Evolutionary conservation across 2,113 vertebrate species (phyloP), one percentile per base, ranked within the genome.

Genomic region (Capra hircus): DNA sequence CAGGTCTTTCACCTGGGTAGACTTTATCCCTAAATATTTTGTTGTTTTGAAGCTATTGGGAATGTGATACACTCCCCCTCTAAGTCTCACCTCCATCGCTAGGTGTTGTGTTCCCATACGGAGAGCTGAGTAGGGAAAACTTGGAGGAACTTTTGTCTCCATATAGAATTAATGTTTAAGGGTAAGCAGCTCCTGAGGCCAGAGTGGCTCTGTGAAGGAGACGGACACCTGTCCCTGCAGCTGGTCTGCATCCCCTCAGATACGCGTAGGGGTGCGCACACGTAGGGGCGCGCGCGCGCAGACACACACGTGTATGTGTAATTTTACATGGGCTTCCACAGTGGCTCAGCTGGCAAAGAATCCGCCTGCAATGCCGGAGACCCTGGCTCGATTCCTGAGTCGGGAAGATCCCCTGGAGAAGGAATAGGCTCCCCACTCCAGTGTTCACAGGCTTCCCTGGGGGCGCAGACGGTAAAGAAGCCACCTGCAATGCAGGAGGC

Each of bases 271-370:
- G 64, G 43, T 6, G 6, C 43, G 10, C 45, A 23, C 25, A 13
- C 2, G 11, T 13, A 14, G 48, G 48, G 67, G 33, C 2, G 12
- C 6, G 3, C 6, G 3, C 6, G 7, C 21, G 25, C 0, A 45
- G 45, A 12, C n/a, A 40, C 64, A 21, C 4, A 2, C 9, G 33
- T 36, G 9, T 21, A 10, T 23, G 15, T 71, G 15, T 71, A 1
- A n/a, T 11, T 36, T 21, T 21, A 71, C 1, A 1, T 23, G 64
- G 33, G 15, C 15, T 64, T 64, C 16, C 62, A 19, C 8, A 7
- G 33, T 17, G 17, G 16, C 62, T n/a, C 62, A 64, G 1, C 33
- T n/a, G 62, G 33, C n/a, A 17, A 64, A 64, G 62, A 64, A 64
- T 9, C 33, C 15, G 1, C 15, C 62, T 17, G 16, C 62, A 17